phyloP scores from a whole-genome alignment of 2,797 vertebrate species.

The Sebastiscus albofasciatus region DNA sequence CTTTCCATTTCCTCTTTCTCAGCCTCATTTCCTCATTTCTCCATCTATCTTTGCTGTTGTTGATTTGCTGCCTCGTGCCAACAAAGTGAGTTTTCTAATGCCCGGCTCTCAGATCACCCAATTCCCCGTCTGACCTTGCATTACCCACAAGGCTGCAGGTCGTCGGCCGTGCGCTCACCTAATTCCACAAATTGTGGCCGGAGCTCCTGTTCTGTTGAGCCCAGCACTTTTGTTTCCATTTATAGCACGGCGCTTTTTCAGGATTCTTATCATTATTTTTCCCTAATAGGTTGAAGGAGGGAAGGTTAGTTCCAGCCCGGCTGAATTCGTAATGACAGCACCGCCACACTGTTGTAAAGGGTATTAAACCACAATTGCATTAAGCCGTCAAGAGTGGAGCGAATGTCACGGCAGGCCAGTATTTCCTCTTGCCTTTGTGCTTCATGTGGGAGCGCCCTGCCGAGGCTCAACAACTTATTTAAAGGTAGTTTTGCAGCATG shows the following conservation, averaged over 20 bases:
- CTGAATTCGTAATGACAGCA: slow-evolving; percentile 42
- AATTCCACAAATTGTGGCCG: slow-evolving; percentile 55
- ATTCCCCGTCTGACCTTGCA: slow-evolving; percentile 46
- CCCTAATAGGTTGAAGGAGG: slow-evolving; percentile 25
- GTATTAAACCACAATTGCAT: slow-evolving; percentile 52
- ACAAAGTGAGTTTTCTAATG: neutral
- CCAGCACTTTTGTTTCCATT: slow-evolving; percentile 59
- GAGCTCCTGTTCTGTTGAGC: slow-evolving; percentile 45
- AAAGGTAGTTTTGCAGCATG: neutral
- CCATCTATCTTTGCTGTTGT: neutral
- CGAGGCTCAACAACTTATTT: neutral
- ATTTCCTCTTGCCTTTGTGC: slow-evolving; percentile 10
- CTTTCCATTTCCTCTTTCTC: neutral
- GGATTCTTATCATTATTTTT: slow-evolving; percentile 51
- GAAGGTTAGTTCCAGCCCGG: slow-evolving; percentile 29
- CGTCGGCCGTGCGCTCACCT: slow-evolving; percentile 27
- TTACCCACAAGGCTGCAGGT: slow-evolving; percentile 48
- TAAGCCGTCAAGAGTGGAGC: slow-evolving; percentile 20
- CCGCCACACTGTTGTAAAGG: slow-evolving; percentile 36
- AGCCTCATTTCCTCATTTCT: neutral
- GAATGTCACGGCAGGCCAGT: neutral
- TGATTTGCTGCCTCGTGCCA: neutral
- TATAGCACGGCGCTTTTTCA: slow-evolving; percentile 28
- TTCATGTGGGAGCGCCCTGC: neutral
- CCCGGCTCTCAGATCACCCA: neutral